A percentile compares a stretch with the other conserved stretches of the same genome.
These are phyloP conservation scores for Drosophila novamexicana DNA, from an alignment of 1,140 invertebrate genomes.

Conservation along the genomic window DNA sequence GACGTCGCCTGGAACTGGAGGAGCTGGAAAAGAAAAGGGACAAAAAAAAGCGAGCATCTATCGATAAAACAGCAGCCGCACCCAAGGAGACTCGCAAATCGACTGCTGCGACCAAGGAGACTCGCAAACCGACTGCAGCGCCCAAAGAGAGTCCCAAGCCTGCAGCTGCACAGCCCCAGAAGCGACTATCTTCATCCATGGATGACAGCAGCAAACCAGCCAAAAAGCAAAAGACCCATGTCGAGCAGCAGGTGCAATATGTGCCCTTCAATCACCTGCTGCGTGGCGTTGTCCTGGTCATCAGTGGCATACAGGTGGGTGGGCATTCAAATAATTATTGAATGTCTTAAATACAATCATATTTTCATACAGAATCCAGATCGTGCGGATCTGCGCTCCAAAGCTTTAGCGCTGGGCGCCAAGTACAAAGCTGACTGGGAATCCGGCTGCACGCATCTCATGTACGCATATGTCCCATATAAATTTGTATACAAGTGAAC, in stretches of 20 bases:
- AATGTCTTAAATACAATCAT: not conserved
- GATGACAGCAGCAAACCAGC: constrained; percentile 33
- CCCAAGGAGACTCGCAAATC: not conserved
- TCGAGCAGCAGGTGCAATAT: constrained; percentile 43
- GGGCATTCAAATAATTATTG: not conserved
- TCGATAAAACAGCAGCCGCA: constrained; percentile 12
- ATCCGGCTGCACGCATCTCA: constrained; percentile 61
- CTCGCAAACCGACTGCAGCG: not conserved
- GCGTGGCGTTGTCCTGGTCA: constrained; percentile 89
- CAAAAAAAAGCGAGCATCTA: constrained; percentile 30
- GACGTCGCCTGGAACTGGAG: constrained; percentile 56
- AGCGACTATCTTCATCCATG: constrained; percentile 46
- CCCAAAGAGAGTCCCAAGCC: constrained; percentile 27
- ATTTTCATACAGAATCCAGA: constrained; percentile 89
- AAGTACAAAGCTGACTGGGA: constrained; percentile 86
- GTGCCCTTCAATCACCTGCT: constrained; percentile 87
- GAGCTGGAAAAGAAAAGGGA: constrained; percentile 45
- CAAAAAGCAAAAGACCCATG: constrained; percentile 45
- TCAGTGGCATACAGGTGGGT: constrained; percentile 90
- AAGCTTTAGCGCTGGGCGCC: constrained; percentile 91
- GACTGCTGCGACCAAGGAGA: not conserved
- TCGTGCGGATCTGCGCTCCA: constrained; percentile 88
- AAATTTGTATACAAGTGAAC: not conserved
- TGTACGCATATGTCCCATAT: constrained; percentile 33
- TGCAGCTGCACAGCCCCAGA: constrained; percentile 14